These are phyloP conservation scores for Phaetusa simplex DNA, from an alignment of 2,113 vertebrate species.

Conservation along the genomic window DNA sequence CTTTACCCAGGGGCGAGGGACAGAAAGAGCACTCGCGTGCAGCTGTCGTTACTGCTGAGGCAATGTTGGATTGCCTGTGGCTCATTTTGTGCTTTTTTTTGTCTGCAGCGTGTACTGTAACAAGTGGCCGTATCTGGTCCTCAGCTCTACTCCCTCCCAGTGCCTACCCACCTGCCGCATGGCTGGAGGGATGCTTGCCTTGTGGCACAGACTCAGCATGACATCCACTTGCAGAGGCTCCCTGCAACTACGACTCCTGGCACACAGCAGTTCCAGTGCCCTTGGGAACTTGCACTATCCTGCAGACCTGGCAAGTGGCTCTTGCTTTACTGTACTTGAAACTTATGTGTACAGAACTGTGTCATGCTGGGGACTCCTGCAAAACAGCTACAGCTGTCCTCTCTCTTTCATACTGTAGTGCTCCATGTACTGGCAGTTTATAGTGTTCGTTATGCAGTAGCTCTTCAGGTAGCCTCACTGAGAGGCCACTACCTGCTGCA, in stretches of 20 bases:
- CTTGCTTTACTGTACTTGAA: neutral
- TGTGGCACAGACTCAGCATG: neutral
- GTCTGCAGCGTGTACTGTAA: neutral
- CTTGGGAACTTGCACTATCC: neutral
- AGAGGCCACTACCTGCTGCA: conserved; percentile 85
- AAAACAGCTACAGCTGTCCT: neutral
- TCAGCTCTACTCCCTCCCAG: neutral
- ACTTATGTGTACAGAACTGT: neutral
- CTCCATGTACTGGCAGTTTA: neutral
- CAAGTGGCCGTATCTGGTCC: neutral
- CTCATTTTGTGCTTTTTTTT: neutral
- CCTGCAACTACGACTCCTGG: neutral
- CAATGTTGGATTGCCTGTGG: neutral
- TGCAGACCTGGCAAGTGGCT: neutral
- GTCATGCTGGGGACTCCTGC: neutral
- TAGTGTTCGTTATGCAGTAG: neutral
- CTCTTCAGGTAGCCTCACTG: conserved; percentile 19
- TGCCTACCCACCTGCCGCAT: neutral
- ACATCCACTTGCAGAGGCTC: neutral
- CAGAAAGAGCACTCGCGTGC: neutral
- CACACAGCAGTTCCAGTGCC: neutral
- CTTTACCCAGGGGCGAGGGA: neutral
- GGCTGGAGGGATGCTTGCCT: neutral
- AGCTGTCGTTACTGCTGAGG: neutral
- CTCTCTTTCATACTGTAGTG: neutral